These are phyloP conservation scores for Pelecanoides urinatrix DNA, from an alignment of 2,113 vertebrate species.

Conservation along the genomic window DNA sequence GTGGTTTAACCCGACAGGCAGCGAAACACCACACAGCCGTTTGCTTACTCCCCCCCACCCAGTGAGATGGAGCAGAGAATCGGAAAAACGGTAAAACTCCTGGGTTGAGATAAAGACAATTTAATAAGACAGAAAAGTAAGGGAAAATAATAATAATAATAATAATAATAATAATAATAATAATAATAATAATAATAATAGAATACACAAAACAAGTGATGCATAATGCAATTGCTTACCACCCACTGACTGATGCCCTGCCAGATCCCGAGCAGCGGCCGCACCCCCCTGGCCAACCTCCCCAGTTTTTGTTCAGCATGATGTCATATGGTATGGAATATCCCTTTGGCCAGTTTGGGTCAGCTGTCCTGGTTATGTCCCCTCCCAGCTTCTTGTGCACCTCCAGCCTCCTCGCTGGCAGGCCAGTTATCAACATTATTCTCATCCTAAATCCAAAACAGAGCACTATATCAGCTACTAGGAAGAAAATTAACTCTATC, in stretches of 20 bases:
- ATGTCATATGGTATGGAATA: not conserved
- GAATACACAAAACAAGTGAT: not conserved
- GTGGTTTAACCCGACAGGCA: not conserved
- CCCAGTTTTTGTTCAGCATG: not conserved
- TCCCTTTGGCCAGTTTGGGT: not conserved
- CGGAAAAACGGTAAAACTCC: not conserved
- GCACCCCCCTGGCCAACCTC: not conserved
- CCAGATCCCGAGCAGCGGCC: not conserved
- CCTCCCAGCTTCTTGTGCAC: not conserved
- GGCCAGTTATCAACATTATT: not conserved
- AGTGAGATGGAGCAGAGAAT: not conserved
- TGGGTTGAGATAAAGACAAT: not conserved
- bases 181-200: not conserved
- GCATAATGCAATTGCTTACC: not conserved
- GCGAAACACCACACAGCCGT: not conserved
- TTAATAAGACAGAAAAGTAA: not conserved
- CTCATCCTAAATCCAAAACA: not conserved
- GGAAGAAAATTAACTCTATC: not conserved
- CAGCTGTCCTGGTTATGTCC: not conserved
- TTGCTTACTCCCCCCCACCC: not conserved
- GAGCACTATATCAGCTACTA: not conserved
- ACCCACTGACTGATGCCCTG: not conserved
- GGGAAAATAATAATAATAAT: not conserved
- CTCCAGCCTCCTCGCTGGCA: not conserved
- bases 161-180: not conserved